These are phyloP conservation scores for Dolichotis patagonum DNA, from an alignment of 2,113 vertebrate species.

Conservation along the genomic window DNA sequence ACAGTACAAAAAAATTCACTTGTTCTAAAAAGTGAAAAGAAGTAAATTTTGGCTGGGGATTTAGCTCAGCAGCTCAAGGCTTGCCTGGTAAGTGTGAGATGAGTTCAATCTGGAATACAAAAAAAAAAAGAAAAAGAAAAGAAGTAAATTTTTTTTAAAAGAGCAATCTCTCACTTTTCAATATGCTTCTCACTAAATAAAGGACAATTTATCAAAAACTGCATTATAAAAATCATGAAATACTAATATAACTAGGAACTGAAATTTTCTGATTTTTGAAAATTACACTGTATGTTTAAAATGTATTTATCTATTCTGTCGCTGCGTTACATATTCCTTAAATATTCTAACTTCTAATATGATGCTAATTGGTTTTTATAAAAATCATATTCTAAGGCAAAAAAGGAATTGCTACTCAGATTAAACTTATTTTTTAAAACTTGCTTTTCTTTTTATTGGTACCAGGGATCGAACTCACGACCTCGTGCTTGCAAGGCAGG, in stretches of 20 bases:
- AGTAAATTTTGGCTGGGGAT: neutral
- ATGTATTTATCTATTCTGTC: neutral
- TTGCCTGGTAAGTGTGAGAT: too few species aligned
- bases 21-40: neutral
- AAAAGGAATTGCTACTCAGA: neutral
- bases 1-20: neutral
- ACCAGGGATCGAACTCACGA: too few species aligned
- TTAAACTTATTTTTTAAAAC: too few species aligned
- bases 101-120: too few species aligned
- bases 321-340: neutral
- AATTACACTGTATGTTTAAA: neutral
- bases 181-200: neutral
- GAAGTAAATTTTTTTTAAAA: too few species aligned
- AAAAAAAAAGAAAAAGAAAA: too few species aligned
- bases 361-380: neutral
- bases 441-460: too few species aligned
- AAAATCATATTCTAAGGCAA: slow-evolving; percentile 10
- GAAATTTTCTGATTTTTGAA: slow-evolving; percentile 20
- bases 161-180: neutral
- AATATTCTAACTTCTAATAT: neutral
- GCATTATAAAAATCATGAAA: neutral
- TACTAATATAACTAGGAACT: neutral
- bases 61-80: too few species aligned
- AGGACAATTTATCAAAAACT: neutral
- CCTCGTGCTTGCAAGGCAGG: too few species aligned